phyloP scores from a whole-genome alignment of 2,797 vertebrate genomes.

The Cynopterus sphinx region DNA sequence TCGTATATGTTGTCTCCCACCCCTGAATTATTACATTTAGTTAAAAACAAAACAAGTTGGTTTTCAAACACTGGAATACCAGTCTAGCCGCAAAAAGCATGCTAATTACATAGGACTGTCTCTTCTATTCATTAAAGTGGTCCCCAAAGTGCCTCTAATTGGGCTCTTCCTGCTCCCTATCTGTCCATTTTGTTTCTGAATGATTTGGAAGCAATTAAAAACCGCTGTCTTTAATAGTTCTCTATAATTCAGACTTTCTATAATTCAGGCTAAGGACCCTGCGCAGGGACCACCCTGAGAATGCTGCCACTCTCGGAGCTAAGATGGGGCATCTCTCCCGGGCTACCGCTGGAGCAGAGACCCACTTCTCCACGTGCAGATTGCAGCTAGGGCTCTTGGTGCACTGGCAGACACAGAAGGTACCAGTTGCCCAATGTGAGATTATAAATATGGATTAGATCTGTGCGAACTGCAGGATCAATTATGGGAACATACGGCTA shows the following conservation, averaged over 20 bases:
- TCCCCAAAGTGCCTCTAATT: constrained; percentile 1
- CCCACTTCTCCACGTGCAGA: neutral
- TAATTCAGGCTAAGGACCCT: neutral
- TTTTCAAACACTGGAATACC: neutral
- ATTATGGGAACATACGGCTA: constrained; percentile 40
- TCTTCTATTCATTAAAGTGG: constrained; percentile 10
- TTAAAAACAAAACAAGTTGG: neutral
- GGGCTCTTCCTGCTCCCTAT: neutral
- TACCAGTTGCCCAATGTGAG: neutral
- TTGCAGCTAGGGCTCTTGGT: neutral
- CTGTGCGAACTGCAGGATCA: constrained; percentile 24
- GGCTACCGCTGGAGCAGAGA: neutral
- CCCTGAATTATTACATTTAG: neutral
- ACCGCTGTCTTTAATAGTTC: neutral
- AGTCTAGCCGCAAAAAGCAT: neutral
- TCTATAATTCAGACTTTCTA: neutral
- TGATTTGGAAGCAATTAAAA: constrained; percentile 38
- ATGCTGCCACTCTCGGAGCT: neutral
- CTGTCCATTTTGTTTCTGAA: neutral
- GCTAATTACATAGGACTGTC: constrained; percentile 15
- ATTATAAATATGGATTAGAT: constrained; percentile 51
- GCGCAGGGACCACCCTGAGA: fast-evolving
- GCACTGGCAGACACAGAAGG: neutral
- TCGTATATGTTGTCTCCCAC: neutral
- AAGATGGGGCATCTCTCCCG: neutral